Evolutionary conservation across 2,113 vertebrate genomes (phyloP), one percentile per base, ranked within the genome.

Genomic region (Forbesichthys papilliferus): DNA sequence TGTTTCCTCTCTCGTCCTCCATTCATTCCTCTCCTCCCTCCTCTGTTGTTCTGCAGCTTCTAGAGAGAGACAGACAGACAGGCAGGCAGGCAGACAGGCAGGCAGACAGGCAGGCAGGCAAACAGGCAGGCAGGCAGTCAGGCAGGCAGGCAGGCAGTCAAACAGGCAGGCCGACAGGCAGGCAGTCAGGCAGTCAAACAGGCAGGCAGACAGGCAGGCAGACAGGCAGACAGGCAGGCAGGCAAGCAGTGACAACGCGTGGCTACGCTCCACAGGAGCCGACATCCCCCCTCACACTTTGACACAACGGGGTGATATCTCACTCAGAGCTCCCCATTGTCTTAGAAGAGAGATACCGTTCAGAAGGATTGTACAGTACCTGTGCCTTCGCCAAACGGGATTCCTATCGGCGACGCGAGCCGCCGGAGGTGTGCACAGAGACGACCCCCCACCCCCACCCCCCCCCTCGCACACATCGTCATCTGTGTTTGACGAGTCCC

Each of bases 231-330:
- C 16, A 16, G 16, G 0, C 0, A 16, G 79, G 1, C 27, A 27
- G 27, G 27, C 27, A 27, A 2, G 69, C 88, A 73, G 90, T 91
- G 91, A 93, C 92, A 90, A 88, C 75, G 84, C 87, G 7, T 87
- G 88, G 91, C 87, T 84, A 91, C 83, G 90, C 90, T 92, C 76
- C 16, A 71, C 59, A 77, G 88, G 82, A 68, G 82, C 85, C 86
- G 91, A 91, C 89, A 92, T 80, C 61, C 70, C 65, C 77, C 74
- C 59, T 74, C 83, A 80, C 75, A 88, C 89, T 74, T 76, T 84
- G 83, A 85, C 82, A 80, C 78, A 57, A 80, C 77, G 18, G 27
- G 69, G 70, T 86, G 86, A 91, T 87, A 87, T 87, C 89, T 91
- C 83, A 87, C 80, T 91, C 83, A 84, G 51, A 77, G 76, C 76